A percentile compares a stretch with the other conserved stretches of the same genome.
These are phyloP conservation scores for Thalassarche chlororhynchos DNA, from an alignment of 2,113 vertebrate species.

Conservation along the genomic window DNA sequence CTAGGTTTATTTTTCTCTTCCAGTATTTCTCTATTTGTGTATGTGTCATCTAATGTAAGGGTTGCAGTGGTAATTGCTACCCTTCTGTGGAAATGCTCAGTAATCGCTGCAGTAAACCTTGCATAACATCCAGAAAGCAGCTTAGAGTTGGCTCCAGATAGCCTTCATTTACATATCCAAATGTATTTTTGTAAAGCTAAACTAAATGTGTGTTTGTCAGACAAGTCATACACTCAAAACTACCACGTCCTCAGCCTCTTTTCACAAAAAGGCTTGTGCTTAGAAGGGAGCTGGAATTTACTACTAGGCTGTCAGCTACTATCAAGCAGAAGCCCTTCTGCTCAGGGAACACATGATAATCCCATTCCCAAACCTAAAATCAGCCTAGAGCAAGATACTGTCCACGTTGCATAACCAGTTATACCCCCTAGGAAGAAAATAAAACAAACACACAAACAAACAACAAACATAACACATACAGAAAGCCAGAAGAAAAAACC, in stretches of 20 bases:
- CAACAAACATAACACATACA: not conserved
- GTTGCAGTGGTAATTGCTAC: not conserved
- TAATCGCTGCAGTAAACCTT: not conserved
- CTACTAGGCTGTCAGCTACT: not conserved
- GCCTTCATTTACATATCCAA: not conserved
- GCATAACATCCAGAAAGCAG: not conserved
- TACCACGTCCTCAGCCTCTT: not conserved
- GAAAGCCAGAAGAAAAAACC: not conserved
- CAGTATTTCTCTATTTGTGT: not conserved
- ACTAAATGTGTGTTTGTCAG: not conserved
- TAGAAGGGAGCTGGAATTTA: not conserved
- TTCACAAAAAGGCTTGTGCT: not conserved
- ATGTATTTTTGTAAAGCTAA: not conserved
- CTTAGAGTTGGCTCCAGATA: not conserved
- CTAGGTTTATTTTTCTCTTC: constrained; percentile 15
- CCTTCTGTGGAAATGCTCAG: not conserved
- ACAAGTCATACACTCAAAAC: not conserved
- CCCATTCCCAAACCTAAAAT: not conserved
- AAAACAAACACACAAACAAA: not conserved
- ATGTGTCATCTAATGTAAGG: constrained; percentile 14
- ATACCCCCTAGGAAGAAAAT: not conserved
- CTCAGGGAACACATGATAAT: not conserved
- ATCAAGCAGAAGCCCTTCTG: not conserved
- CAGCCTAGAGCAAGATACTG: not conserved
- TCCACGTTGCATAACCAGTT: not conserved